phyloP scores from a whole-genome alignment of 2,888 invertebrate genomes.

The Nezara viridula region DNA sequence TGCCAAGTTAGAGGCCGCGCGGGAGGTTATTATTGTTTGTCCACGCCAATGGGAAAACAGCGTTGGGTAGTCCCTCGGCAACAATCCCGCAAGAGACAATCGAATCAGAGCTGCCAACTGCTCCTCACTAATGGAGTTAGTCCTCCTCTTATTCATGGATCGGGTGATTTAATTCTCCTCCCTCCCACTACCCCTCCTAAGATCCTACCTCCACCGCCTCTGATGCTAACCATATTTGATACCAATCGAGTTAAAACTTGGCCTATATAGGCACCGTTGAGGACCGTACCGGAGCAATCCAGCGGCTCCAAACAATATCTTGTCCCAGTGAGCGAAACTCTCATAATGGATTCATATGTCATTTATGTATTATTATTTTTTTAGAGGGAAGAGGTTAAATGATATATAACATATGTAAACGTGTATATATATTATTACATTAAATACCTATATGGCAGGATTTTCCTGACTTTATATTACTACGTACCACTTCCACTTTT shows the following conservation, averaged over 20 bases:
- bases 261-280: constrained; percentile 7
- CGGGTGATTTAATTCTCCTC: constrained; percentile 45
- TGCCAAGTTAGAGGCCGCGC: background rate
- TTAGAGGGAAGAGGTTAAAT: too few relatives aligned
- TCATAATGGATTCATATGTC: background rate
- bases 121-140: constrained; percentile 44
- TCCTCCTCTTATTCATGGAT: constrained; percentile 55
- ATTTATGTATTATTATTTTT: background rate
- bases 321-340: background rate
- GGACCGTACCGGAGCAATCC: background rate
- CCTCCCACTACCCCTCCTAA: background rate
- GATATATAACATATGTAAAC: too few relatives aligned
- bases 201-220: constrained; percentile 26
- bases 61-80: background rate
- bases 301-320: background rate
- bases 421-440: too few relatives aligned
- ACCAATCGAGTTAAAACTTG: constrained; percentile 54
- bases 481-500: too few relatives aligned
- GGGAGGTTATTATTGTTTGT: constrained; percentile 12
- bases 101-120: constrained; percentile 50
- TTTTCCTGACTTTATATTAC: too few relatives aligned
- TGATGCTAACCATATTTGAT: constrained; percentile 55
- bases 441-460: too few relatives aligned
- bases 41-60: background rate
- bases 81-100: constrained; percentile 19